These are phyloP conservation scores for Nyctereutes procyonoides DNA, from an alignment of 2,113 vertebrate genomes.

Conservation along the genomic window DNA sequence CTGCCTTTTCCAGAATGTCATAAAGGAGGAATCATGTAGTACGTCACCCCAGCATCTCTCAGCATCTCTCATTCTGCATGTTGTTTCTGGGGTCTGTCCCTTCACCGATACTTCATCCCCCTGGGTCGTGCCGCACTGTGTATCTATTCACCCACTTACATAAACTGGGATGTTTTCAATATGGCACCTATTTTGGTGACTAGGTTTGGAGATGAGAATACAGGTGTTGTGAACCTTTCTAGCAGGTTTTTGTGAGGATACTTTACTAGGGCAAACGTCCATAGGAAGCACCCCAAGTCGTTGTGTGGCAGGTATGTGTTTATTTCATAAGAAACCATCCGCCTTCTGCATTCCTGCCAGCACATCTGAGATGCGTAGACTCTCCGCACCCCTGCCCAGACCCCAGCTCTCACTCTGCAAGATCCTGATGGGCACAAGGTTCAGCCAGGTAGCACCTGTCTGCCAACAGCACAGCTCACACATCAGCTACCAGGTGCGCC, in stretches of 20 bases:
- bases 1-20: neutral
- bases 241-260: neutral
- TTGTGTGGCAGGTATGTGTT: fast-evolving
- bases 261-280: fast-evolving
- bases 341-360: fast-evolving
- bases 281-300: fast-evolving
- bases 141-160: neutral
- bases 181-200: neutral
- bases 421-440: fast-evolving
- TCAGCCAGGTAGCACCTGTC: too few species aligned
- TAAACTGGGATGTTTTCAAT: neutral
- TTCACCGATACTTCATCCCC: fast-evolving
- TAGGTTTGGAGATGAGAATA: neutral
- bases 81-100: fast-evolving
- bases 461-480: too few species aligned
- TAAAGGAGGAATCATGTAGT: fast-evolving
- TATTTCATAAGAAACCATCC: neutral
- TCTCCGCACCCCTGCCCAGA: fast-evolving
- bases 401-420: fast-evolving
- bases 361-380: fast-evolving
- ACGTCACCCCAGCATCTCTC: neutral
- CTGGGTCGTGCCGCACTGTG: fast-evolving
- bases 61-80: neutral
- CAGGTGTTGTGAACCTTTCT: neutral
- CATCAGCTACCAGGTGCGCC: fast-evolving